Conservation (phyloP, 2,888 invertebrate genomes). For the Tiphia femorata region DNA sequence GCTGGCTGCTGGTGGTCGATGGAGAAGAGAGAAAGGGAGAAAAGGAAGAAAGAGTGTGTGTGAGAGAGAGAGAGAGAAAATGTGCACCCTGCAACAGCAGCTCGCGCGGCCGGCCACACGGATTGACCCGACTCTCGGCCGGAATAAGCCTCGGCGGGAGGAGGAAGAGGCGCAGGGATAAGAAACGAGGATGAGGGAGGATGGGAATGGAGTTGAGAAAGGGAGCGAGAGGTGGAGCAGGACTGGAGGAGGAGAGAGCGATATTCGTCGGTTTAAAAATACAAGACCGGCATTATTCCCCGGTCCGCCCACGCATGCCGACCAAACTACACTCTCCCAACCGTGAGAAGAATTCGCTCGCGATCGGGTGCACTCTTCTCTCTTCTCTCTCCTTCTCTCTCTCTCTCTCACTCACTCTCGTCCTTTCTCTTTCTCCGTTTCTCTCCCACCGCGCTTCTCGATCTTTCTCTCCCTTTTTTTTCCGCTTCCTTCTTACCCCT, state of each 20-base stretch:
- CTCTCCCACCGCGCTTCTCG: neutral
- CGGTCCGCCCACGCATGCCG: conserved; percentile 57
- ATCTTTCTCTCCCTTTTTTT: conserved; percentile 3
- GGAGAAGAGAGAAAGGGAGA: conserved; percentile 22
- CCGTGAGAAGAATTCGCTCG: conserved; percentile 59
- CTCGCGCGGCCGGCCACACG: conserved; percentile 27
- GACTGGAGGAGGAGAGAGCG: conserved; percentile 22
- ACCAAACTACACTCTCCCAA: conserved; percentile 49
- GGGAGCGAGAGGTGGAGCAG: no score
- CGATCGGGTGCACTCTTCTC: conserved; percentile 37
- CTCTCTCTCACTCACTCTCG: neutral
- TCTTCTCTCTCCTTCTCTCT: conserved; percentile 9
- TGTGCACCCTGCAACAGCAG: conserved; percentile 18
- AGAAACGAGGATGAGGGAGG: no score
- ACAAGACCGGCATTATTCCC: conserved; percentile 54
- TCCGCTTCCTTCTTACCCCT: neutral
- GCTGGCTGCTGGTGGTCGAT: no score
- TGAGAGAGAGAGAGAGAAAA: neutral
- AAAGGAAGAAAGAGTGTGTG: neutral
- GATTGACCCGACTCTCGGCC: neutral
- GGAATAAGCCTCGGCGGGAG: neutral
- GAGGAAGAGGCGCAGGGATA: neutral
- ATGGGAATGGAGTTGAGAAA: no score
- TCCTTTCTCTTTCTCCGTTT: neutral
- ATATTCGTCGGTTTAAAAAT: conserved; percentile 51